These are phyloP conservation scores for Etheostoma nigrum DNA, from an alignment of 2,797 vertebrate genomes.

Conservation along the genomic window DNA sequence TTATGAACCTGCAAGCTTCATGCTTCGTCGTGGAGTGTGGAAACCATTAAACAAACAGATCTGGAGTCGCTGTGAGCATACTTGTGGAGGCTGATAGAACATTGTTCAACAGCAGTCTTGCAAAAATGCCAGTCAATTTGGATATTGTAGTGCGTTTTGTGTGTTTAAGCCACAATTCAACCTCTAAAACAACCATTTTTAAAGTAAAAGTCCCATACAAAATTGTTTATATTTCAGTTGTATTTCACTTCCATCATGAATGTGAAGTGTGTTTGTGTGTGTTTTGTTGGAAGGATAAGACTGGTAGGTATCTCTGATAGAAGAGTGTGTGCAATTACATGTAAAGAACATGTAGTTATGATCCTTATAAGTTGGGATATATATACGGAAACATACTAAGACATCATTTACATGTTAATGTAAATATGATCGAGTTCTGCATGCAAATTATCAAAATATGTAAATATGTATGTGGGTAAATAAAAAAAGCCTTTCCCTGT, in stretches of 20 bases:
- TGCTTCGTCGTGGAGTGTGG: background rate
- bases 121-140: conserved; percentile 13
- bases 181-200: background rate
- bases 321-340: background rate
- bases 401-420: conserved; percentile 1
- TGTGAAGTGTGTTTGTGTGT: background rate
- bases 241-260: background rate
- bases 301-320: background rate
- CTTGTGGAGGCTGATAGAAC: background rate
- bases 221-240: background rate
- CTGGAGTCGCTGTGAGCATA: background rate
- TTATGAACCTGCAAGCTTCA: background rate
- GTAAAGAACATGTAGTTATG: background rate
- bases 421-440: conserved; percentile 12
- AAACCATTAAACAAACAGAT: conserved; percentile 36
- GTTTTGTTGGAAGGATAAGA: background rate
- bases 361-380: background rate
- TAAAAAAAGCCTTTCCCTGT: background rate
- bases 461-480: background rate
- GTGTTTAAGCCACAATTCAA: background rate
- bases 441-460: conserved; percentile 18
- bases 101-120: background rate
- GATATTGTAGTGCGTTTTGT: background rate
- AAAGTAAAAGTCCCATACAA: background rate
- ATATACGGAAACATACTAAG: background rate